Evolutionary conservation across 2,113 vertebrate genomes (phyloP), one percentile per base, ranked within the genome.

Genomic region (Merops nubicus): DNA sequence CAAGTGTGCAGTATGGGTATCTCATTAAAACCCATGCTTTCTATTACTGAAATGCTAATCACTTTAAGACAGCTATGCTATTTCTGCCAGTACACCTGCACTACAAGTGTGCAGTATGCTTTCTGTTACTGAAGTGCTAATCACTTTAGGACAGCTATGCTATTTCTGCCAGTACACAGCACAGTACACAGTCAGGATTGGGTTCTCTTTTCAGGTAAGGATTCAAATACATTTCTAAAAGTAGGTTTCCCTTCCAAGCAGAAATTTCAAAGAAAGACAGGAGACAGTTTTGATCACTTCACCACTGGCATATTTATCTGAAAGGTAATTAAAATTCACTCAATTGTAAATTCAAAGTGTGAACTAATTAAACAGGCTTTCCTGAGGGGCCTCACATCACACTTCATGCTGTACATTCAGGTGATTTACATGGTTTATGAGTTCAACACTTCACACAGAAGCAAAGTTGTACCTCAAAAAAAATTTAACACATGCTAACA

Each of bases 241-340:
- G 69, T 1, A 67, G 8, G 40, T 6, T 73, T 86, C 88, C 56
- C 19, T 85, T 73, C 63, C 76, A 74, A 91, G 22, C 45, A 76
- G 34, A 87, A 76, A 38, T 67, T 70, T 33, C 34, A 33, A 57
- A 59, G 50, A 59, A 80, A 69, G 69, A 78, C 25, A 13, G 43
- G 26, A 53, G 34, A 68, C 15, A 62, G 73, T 81, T 93, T 88
- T 59, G 31, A 86, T 84, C 65, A 36, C 68, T 89, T 77, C 5
- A 36, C 22, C 53, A 36, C 33, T 9, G 29, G 38, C 28, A 38
- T n/a, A 15, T 79, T 67, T 82, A 93, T 50, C 91, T 95, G 87
- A 88, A 91, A 89, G 45, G 54, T 95, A 94, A 97, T 97, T 97
- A 96, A 94, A 96, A 91, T 80, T 89, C 91, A 84, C 57, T 95